These are phyloP conservation scores for Chinchilla lanigera DNA, from an alignment of 2,113 vertebrate species.

Conservation along the genomic window DNA sequence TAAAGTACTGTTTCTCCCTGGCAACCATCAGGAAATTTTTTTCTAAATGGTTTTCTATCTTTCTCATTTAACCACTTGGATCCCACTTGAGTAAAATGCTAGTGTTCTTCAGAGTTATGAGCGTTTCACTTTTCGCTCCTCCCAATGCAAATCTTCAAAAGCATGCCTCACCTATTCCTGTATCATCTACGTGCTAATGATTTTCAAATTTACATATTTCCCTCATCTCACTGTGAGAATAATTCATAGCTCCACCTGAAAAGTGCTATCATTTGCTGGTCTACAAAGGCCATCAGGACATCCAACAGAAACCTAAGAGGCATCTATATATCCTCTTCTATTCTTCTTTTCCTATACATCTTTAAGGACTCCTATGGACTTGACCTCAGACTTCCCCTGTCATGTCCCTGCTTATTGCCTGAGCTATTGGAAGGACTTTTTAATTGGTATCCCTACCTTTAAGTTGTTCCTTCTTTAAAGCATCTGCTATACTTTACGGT, in stretches of 20 bases:
- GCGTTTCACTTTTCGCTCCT: background rate
- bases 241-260: background rate
- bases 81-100: background rate
- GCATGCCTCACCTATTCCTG: background rate
- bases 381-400: background rate
- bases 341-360: background rate
- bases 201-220: background rate
- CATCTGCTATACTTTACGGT: background rate
- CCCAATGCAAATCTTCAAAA: background rate
- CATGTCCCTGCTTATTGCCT: background rate
- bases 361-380: background rate
- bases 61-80: background rate
- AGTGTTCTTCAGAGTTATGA: background rate
- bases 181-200: background rate
- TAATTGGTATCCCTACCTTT: background rate
- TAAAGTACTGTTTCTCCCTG: background rate
- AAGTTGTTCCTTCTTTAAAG: background rate
- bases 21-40: slow-evolving; percentile 8
- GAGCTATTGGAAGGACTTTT: background rate
- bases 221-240: background rate
- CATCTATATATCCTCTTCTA: background rate
- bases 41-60: background rate
- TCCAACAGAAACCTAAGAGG: background rate
- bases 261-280: background rate
- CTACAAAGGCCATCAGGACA: background rate